Base-by-base conservation (phyloP, 1,140 invertebrate species). In the silkworm (Bombyx mori) region DNA sequence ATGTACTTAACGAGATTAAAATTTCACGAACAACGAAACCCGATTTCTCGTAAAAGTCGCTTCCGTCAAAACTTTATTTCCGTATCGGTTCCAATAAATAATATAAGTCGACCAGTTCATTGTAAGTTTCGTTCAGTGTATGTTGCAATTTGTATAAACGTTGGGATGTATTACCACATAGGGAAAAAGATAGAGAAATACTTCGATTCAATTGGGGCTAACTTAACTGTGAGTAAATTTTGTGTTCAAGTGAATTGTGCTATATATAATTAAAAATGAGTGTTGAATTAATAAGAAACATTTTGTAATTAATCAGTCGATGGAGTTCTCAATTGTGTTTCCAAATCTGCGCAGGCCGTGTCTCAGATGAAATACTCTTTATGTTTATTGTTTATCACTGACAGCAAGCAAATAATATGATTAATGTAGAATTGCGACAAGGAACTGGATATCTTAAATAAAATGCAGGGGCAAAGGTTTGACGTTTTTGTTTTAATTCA, bases 141-240 rank as follows among this genome's bases (percentile, higher is more conserved):
- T 22, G 43, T 54, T 54, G 53, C 53, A 54, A 54, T 45, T 8
- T 10, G 45, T 44, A 57, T 55, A 56, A 59, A 57, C 51, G 58
- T 54, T 70, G 60, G 65, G 54, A 70, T 70, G 68, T 52, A 61
- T 53, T 62, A 55, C 45, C 62, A 62, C 44, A 69, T 51, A 60
- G 51, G 51, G 48, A 48, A 54, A 47, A 22, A 54, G 43, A 54
- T 60, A 54, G 63, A 68, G 50, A 62, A 62, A 47, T 61, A 63
- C 63, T 61, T 58, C 54, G 58, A 65, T 43, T 57, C 63, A 52
- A 60, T 66, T 48, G 69, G 69, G 50, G 55, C 65, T 51, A 66
- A 71, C 60, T 59, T 69, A 58, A 66, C 62, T 61, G 69, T 71
- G 57, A 71, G 69, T 71, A 71, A 35, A 51, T 9, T 49, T 12